phyloP scores from a whole-genome alignment of 37 sponge, comb jelly and placozoan species.

The Aphrocallistes beatrix region DNA sequence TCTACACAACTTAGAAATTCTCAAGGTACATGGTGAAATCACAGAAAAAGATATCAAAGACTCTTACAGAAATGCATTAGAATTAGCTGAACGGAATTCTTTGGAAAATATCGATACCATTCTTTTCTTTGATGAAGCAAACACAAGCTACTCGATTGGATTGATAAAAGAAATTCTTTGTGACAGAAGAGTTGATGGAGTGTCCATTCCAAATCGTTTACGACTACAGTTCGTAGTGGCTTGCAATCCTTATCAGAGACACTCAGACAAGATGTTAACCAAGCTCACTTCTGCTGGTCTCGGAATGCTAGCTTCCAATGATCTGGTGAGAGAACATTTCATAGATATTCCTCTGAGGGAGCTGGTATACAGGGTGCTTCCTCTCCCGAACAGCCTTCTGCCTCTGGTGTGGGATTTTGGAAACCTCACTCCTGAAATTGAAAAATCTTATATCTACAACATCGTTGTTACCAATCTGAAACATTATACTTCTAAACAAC shows the following conservation, averaged over 20 bases:
- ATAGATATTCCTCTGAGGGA: slow-evolving; percentile 26
- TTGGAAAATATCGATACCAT: slow-evolving; percentile 47
- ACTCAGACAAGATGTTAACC: slow-evolving; percentile 66
- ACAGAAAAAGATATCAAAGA: slow-evolving; percentile 41
- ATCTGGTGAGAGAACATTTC: background rate
- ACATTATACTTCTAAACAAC: background rate
- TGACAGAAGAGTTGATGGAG: slow-evolving; percentile 69
- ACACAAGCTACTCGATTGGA: slow-evolving; percentile 81
- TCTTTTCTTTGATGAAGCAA: slow-evolving; percentile 98
- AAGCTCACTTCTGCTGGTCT: slow-evolving; percentile 71
- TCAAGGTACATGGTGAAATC: slow-evolving; percentile 69
- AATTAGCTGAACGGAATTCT: slow-evolving; percentile 31
- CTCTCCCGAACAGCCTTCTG: slow-evolving; percentile 20
- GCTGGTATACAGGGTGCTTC: slow-evolving; percentile 26
- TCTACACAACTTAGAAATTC: background rate
- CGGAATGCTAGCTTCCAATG: slow-evolving; percentile 17
- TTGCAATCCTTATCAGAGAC: slow-evolving; percentile 85
- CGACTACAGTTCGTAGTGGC: slow-evolving; percentile 85
- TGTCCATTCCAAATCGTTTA: slow-evolving; percentile 34
- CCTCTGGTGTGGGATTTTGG: slow-evolving; percentile 32
- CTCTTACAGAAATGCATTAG: slow-evolving; percentile 34
- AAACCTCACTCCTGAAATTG: slow-evolving; percentile 16
- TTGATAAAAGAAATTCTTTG: slow-evolving; percentile 97
- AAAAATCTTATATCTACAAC: background rate
- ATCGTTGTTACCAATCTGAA: background rate